These are phyloP conservation scores for Sinelater perroti DNA, from an alignment of 2,888 invertebrate species.

Conservation along the genomic window DNA sequence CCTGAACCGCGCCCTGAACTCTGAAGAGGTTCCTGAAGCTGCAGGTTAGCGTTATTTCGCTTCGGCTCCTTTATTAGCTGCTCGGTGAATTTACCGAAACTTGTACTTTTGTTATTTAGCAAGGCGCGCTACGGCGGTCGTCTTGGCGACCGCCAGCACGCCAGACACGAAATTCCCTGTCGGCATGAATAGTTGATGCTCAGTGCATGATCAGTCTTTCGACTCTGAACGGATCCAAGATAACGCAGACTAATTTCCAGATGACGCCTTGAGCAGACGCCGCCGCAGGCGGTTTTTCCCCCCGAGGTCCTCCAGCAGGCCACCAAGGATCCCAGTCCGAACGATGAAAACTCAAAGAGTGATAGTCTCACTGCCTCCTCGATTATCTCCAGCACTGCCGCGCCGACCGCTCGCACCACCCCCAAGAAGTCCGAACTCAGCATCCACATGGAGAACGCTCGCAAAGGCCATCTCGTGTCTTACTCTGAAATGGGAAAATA, in stretches of 20 bases:
- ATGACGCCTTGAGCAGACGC: slow-evolving; percentile 50
- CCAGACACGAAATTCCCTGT: slow-evolving; percentile 5
- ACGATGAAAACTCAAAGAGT: slow-evolving; percentile 42
- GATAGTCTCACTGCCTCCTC: slow-evolving; percentile 49
- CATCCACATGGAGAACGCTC: slow-evolving; percentile 60
- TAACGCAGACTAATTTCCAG: slow-evolving; percentile 39
- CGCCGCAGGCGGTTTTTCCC: slow-evolving; percentile 54
- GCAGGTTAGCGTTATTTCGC: slow-evolving; percentile 53
- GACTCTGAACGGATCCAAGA: not conserved
- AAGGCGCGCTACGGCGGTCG: too few species aligned
- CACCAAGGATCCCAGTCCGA: slow-evolving; percentile 33
- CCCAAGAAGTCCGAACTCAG: slow-evolving; percentile 55
- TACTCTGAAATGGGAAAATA: slow-evolving; percentile 51
- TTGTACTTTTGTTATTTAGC: slow-evolving; percentile 12
- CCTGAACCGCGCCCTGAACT: slow-evolving; percentile 65
- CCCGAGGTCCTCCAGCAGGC: slow-evolving; percentile 52
- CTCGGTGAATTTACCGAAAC: too few species aligned
- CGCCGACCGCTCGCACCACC: slow-evolving; percentile 38
- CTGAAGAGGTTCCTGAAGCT: slow-evolving; percentile 59
- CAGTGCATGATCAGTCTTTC: slow-evolving; percentile 1
- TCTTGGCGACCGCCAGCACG: slow-evolving; percentile 42
- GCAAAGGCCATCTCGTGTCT: slow-evolving; percentile 51
- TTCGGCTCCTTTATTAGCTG: too few species aligned
- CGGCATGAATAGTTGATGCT: slow-evolving; percentile 7
- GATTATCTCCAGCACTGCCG: slow-evolving; percentile 48